A percentile compares a stretch with the other conserved stretches of the same genome.
These are phyloP conservation scores for Philereme transversata DNA, from an alignment of 2,888 invertebrate genomes.

Conservation along the genomic window DNA sequence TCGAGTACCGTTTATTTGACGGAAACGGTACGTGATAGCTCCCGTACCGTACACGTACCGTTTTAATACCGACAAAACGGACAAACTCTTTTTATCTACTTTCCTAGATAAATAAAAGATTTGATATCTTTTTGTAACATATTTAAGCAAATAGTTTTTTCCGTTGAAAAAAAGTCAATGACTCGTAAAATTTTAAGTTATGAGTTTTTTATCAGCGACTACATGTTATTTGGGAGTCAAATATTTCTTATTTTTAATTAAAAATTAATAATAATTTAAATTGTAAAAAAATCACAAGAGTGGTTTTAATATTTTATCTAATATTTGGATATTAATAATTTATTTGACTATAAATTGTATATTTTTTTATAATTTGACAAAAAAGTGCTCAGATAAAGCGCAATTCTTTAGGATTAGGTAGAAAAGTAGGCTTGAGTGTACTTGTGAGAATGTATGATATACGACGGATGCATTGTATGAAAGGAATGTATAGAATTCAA, in stretches of 20 bases:
- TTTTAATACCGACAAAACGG: too few relatives aligned
- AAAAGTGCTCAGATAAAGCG: conserved; percentile 36
- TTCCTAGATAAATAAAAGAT: too few relatives aligned
- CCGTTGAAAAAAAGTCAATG: too few relatives aligned
- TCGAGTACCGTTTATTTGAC: too few relatives aligned
- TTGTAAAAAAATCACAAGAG: conserved; percentile 28
- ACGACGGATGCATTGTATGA: conserved; percentile 13
- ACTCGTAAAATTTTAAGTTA: too few relatives aligned
- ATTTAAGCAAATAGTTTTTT: too few relatives aligned
- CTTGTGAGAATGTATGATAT: conserved; percentile 11
- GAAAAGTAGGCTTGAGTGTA: conserved; percentile 20
- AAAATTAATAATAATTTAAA: conserved; percentile 14
- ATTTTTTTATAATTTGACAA: conserved; percentile 35
- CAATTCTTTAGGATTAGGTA: conserved; percentile 29
- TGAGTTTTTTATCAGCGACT: neutral
- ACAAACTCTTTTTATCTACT: too few relatives aligned
- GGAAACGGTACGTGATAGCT: too few relatives aligned
- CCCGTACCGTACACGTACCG: too few relatives aligned
- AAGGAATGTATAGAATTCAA: conserved; percentile 11
- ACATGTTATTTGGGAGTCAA: conserved; percentile 17
- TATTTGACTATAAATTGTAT: conserved; percentile 35
- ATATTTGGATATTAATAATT: conserved; percentile 41
- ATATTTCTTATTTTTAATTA: conserved; percentile 11
- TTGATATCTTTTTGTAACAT: too few relatives aligned
- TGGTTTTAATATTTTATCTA: conserved; percentile 31